A percentile compares a stretch with the other conserved stretches of the same genome.
Conservation (phyloP, 1,140 invertebrate genomes). For the Gonioctena quinquepunctata region DNA sequence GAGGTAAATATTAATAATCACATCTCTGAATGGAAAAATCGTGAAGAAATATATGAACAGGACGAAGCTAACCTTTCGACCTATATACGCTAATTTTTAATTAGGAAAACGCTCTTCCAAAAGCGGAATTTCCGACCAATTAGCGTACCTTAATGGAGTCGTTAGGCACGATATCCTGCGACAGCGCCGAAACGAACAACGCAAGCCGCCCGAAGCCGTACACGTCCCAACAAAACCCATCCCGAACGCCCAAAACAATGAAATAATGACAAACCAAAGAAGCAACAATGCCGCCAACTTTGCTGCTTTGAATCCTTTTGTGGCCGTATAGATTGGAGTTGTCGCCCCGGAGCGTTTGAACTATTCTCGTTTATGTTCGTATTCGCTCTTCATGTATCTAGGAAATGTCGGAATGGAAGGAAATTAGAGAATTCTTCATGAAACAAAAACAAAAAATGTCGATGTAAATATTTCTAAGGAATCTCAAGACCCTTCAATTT, state of each 20-base stretch:
- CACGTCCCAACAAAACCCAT: neutral
- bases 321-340: neutral
- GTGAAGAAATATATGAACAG: no score
- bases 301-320: conserved; percentile 7
- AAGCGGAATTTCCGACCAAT: conserved; percentile 17
- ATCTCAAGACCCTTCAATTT: no score
- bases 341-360: conserved; percentile 1
- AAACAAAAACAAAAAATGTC: no score
- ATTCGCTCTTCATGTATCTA: no score
- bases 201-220: conserved; percentile 8
- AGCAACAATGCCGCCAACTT: conserved; percentile 31
- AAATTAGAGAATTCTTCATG: no score
- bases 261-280: conserved; percentile 46
- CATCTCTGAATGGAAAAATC: no score
- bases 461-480: no score
- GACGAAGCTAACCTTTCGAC: no score
- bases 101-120: no score
- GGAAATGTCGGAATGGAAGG: no score
- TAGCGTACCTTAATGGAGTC: conserved; percentile 1
- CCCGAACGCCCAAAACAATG: conserved; percentile 35
- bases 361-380: neutral
- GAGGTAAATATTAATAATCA: no score
- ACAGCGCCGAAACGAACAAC: neutral
- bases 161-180: neutral
- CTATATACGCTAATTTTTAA: no score